phyloP scores from a whole-genome alignment of 2,888 invertebrate genomes.

The Cheilosia urbana region DNA sequence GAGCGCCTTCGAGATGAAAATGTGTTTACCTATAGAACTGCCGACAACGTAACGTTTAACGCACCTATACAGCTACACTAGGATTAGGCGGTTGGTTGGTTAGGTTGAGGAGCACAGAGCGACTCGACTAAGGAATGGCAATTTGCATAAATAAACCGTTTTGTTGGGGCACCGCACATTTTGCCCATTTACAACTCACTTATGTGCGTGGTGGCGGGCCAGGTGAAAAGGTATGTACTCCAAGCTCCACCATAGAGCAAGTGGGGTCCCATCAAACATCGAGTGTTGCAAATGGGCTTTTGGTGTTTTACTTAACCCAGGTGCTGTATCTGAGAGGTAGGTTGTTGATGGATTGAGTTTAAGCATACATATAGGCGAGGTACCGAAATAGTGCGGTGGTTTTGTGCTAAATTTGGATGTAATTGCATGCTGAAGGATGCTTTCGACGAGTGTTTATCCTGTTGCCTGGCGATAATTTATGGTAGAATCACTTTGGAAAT shows the following conservation, averaged over 20 bases:
- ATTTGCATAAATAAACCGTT: conserved; percentile 74
- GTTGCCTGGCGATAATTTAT: conserved; percentile 47
- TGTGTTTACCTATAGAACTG: conserved; percentile 36
- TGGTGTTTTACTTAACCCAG: conserved; percentile 59
- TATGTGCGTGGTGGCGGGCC: conserved; percentile 25
- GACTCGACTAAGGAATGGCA: conserved; percentile 34
- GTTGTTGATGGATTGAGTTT: conserved; percentile 47
- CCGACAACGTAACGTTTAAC: background rate
- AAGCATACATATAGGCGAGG: background rate
- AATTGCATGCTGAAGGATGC: conserved; percentile 71
- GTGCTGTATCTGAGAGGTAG: conserved; percentile 23
- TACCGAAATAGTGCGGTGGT: background rate
- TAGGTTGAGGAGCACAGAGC: background rate
- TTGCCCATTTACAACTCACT: conserved; percentile 65
- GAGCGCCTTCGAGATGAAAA: conserved; percentile 38
- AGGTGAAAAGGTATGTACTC: conserved; percentile 13
- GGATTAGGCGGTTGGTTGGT: background rate
- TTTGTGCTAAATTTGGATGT: conserved; percentile 55
- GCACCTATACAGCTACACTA: background rate
- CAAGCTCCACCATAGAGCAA: conserved; percentile 1
- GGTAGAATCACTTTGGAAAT: conserved; percentile 24
- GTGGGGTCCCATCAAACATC: conserved; percentile 49
- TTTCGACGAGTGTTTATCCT: conserved; percentile 61
- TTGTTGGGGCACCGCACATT: conserved; percentile 53
- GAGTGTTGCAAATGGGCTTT: conserved; percentile 65